Evolutionary conservation across 2,113 vertebrate genomes (phyloP), one percentile per base, ranked within the genome.

Genomic region (Osmerus mordax): DNA sequence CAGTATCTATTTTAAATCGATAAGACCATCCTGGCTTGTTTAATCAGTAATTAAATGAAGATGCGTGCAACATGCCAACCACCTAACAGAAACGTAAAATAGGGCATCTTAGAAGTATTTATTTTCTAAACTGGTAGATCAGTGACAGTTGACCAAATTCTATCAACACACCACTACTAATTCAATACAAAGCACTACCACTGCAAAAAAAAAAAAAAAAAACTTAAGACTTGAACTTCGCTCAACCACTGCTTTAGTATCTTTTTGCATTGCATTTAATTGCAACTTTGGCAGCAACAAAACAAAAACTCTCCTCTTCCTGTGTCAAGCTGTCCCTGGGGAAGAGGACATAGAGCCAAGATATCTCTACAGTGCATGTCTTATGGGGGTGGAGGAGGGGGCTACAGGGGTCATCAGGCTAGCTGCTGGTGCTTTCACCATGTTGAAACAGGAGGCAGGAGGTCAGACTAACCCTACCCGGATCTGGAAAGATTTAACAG

Each of bases 1-100:
- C 65, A 14, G 65, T 80, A 77, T 85, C 87, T 89, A 87, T 91
- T 89, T 89, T 90, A 87, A 87, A 90, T 85, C 87, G 81, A 85
- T 87, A 71, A 60, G 70, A 75, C 79, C 83, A 78, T 89, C 80
- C 83, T 72, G 25, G 66, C 65, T 78, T 66, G 65, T 77, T 82
- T 84, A 82, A 79, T 79, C 70, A 74, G 86, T 90, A 84, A 89
- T 89, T 74, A 87, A 81, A 82, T 86, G 82, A 87, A 75, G 79
- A 80, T 84, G 68, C 63, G 66, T 85, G 79, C 76, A 78, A 78
- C 67, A 77, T 83, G 70, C 75, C 84, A 88, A 83, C 78, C 87
- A 23, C 52, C 78, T 86, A 78, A 52, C 78, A 81, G 75, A 64
- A 74, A 87, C 82, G 80, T 78, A 87, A 89, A 87, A 87, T 67